Evolutionary conservation across 2,113 vertebrate genomes (phyloP).

Genomic region (Heteronetta atricapilla): DNA sequence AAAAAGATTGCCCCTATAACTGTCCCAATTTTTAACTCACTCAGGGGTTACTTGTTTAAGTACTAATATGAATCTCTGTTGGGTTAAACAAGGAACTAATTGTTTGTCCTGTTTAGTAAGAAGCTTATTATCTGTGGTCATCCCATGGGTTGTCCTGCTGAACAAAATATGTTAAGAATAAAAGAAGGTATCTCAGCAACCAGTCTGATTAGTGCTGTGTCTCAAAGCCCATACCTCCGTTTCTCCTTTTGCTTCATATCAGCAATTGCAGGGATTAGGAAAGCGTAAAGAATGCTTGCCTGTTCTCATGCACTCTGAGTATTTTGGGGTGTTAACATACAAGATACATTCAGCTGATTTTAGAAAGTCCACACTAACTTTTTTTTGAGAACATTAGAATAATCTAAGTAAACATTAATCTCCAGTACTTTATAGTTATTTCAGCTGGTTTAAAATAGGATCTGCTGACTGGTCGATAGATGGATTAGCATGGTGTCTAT

Average conservation of each 20-base stretch:
- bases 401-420: constrained; percentile 1
- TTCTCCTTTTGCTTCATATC: neutral
- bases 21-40: neutral
- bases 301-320: neutral
- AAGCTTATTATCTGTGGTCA: neutral
- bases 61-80: neutral
- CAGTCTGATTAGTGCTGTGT: neutral
- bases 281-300: neutral
- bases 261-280: neutral
- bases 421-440: neutral
- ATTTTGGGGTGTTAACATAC: neutral
- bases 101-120: neutral
- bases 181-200: neutral
- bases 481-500: neutral
- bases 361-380: neutral
- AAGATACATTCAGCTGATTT: neutral
- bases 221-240: neutral
- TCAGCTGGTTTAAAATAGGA: neutral
- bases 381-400: neutral
- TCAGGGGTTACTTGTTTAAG: neutral
- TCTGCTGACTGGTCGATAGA: neutral
- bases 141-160: neutral
- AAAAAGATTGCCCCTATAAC: neutral
- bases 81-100: neutral
- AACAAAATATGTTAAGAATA: neutral